Base-by-base conservation (phyloP, 2,888 invertebrate genomes). In the Torymus texanus region DNA sequence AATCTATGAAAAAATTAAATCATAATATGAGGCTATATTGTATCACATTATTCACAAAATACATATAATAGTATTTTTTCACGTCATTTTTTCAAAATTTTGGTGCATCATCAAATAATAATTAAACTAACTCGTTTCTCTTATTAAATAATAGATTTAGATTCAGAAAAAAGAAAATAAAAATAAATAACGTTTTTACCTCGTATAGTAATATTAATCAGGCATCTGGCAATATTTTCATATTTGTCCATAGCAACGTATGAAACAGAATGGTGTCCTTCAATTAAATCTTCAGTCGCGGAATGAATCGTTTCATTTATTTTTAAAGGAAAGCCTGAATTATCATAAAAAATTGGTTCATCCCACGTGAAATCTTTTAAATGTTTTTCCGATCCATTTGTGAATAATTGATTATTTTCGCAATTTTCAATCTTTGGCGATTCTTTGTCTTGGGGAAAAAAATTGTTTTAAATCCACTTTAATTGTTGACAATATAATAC, bases 201-300 rank as follows among this genome's bases (percentile, higher is more conserved):
- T 91, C 93, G 91, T 1, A 95, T 91, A 13, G 92, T 92, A 71
- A 95, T 91, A 84, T 92, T 92, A 62, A 95, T 90, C 21, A 90
- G 85, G 85, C 95, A 95, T 14, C 88, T 91, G 67, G 91, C 93
- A 16, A 89, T 91, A 85, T 95, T 95, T 66, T 92, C 92, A 24
- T 91, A 92, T 16, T 88, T 85, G 86, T 95, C 95, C 14, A 87
- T 90, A 0, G 93, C 94, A 4, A 89, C 91, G 83, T 94, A 94
- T 3, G 90, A 91, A 0, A 94, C 91, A 62, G 88, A 85, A 1
- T 93, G 93, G 21, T 88, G 90, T 0, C 94, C 94, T 55, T 92
- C 8, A 41, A 41, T 8, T 41, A 41, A 41, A 41, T 41, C 41
- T 41, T 41, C 83, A 1, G 91, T 89, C 84, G 93, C 76, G 87